Evolutionary conservation across 2,888 invertebrate species (phyloP), one percentile per base, ranked within the genome.

Genomic region (Vandiemenella viatica): DNA sequence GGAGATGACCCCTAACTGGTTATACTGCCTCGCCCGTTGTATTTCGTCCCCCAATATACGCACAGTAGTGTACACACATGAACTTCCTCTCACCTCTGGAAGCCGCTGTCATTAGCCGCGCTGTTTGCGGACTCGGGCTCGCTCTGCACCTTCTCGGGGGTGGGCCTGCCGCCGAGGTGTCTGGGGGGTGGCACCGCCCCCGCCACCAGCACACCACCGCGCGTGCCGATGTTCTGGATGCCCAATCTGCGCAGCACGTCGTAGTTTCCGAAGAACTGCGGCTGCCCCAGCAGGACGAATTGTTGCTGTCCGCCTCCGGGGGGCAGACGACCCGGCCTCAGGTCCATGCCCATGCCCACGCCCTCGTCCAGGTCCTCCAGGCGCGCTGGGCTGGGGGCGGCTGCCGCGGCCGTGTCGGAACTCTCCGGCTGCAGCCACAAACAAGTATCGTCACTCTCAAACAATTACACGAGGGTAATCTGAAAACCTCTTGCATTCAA

Each of bases 251-350:
- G 37, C 17, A 50, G 49, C 1, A 45, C 48, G 43, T 50, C 51
- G 48, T 41, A 43, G 50, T 55, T 52, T 19, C 61, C 63, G 43
- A 58, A 65, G 56, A 67, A 72, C 37, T 72, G 65, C 1, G 68
- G 67, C 51, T 66, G 71, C 56, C 65, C 76, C 55, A 76, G 74
- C 0, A 77, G 67, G 21, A 76, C 71, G 55, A 49, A 55, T 52
- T 54, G 50, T 53, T 48, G 46, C 6, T 5, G 8, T 15, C 38
- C 38, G 7, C 48, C 50, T 8, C 38, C 23, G 5, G 45, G 42
- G 3, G 37, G 32, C 3, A 40, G 37, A n/a, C 13, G 13, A 8
- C 19, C 37, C 13, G 48, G 48, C 5, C 10, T 10, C 1, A 45
- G n/a, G 15, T 40, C 21, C 5, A 17, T 26, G 22, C n/a, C 4